Evolutionary conservation across 2,113 vertebrate species (phyloP), one percentile per base, ranked within the genome.

Genomic region (Phaethornis superciliosus): DNA sequence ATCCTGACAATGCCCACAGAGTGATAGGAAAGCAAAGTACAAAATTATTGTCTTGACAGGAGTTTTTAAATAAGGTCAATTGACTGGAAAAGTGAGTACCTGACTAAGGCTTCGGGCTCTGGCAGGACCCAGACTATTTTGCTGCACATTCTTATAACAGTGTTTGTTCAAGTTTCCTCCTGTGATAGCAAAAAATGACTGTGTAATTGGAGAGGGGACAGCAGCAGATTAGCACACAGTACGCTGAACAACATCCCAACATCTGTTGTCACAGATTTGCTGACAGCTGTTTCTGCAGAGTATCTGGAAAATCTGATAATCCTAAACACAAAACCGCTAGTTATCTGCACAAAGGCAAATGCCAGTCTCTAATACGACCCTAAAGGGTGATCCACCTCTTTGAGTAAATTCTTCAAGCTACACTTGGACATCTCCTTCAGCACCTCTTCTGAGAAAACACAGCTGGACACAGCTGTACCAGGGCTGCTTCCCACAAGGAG

Each of bases 211-310:
- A 76, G 37, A 95, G 68, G 60, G 56, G 70, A 95, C 63, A 93
- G 82, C 56, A 89, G 83, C 44, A 91, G 87, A 90, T 97, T 88
- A 94, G 68, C 79, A 63, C 93, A 89, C 21, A 23, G 87, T 35
- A 90, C 87, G 71, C 85, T 75, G 68, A 94, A n/a, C 55, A 89
- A 89, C 81, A 83, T 81, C 71, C 91, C 85, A 94, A 90, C 94
- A 95, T 93, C 95, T 97, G 96, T 72, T 95, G 81, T 40, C 95
- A 95, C 94, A 97, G 93, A 88, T 93, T 96, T 97, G 88, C 82
- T 93, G 93, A 94, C 95, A 95, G 94, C 89, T 95, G 94, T 91
- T 96, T 95, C 88, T 81, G 81, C 52, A 67, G 89, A 90, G 88
- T 71, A 89, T 59, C 81, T 91, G 88, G 91, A 81, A 94, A 95